Evolutionary conservation across 2,797 vertebrate genomes (phyloP).

Genomic region (Falco cherrug): DNA sequence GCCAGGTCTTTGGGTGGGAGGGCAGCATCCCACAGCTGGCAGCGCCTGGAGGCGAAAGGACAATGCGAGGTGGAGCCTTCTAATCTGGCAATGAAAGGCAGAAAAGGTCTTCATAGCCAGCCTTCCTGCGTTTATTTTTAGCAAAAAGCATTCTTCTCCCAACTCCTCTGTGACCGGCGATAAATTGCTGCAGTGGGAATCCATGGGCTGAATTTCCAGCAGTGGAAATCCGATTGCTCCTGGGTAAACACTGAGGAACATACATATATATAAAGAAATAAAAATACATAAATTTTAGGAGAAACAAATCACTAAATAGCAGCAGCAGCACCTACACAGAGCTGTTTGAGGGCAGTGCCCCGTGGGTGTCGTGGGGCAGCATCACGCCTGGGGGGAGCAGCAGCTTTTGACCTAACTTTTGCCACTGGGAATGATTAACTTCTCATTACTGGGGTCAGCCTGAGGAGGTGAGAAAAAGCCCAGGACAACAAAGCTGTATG

Average conservation of each 20-base stretch:
- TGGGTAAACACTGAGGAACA: neutral
- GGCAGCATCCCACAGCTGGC: neutral
- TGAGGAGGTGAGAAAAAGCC: neutral
- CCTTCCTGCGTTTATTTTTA: neutral
- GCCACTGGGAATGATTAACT: constrained; percentile 32
- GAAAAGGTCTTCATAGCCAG: neutral
- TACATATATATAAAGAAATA: neutral
- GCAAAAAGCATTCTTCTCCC: neutral
- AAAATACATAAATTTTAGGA: neutral
- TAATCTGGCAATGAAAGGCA: neutral
- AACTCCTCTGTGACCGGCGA: accelerated
- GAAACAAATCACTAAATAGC: neutral
- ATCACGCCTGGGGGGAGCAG: neutral
- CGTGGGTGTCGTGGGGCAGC: accelerated
- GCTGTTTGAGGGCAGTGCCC: neutral
- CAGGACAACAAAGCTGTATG: neutral
- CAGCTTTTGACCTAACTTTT: neutral
- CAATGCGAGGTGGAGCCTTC: neutral
- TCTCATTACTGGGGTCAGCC: constrained; percentile 8
- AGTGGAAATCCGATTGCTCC: neutral
- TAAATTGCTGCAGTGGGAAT: neutral
- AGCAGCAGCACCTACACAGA: neutral
- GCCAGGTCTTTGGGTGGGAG: neutral
- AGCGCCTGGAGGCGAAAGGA: neutral
- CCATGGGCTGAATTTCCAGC: neutral